Evolutionary conservation across 2,888 invertebrate genomes (phyloP), one percentile per base, ranked within the genome.

Genomic region (Diarsia brunnea): DNA sequence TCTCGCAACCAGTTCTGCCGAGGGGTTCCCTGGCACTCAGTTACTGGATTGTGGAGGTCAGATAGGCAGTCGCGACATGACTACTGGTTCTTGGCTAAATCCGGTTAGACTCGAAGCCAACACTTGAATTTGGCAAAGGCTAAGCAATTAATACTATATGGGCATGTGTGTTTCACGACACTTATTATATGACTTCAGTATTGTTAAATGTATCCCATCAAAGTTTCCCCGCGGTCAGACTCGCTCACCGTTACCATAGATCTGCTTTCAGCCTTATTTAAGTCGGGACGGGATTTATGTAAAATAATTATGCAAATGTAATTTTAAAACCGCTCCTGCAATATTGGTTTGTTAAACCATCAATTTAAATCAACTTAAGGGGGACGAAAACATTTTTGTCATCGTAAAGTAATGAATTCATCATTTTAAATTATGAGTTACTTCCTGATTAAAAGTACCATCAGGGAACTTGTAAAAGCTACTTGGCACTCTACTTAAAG

Each of bases 291-390:
- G 14, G 43, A 58, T 74, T 81, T 81, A 63, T 49, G 61, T 63
- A 12, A 73, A 80, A 73, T 80, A 38, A 71, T 76, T 72, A 80
- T 47, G 27, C 49, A 67, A 79, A 81, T 74, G 24, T 55, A 31
- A 64, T 74, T 55, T 73, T 81, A 31, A 31, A 64, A 58, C 10
- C 51, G 24, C 80, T 49, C 43, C 43, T 31, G 53, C 4, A 31
- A 55, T 81, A 77, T 80, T 63, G 51, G 51, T 27, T 53, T 43
- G 38, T 63, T 4, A 47, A 14, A 21, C n/a, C 19, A 38, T 61
- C 31, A 47, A 79, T 47, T 80, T 71, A 53, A n/a, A 19, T 72
- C 21, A 47, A 63, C 14, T 47, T 45, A n/a, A 43, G 14, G 14
- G 67, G 24, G 8, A 31, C 27, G 51, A 21, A 72, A 80, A 38